Base-by-base conservation (phyloP, 2,888 invertebrate species). In the Macrophya annulata region DNA sequence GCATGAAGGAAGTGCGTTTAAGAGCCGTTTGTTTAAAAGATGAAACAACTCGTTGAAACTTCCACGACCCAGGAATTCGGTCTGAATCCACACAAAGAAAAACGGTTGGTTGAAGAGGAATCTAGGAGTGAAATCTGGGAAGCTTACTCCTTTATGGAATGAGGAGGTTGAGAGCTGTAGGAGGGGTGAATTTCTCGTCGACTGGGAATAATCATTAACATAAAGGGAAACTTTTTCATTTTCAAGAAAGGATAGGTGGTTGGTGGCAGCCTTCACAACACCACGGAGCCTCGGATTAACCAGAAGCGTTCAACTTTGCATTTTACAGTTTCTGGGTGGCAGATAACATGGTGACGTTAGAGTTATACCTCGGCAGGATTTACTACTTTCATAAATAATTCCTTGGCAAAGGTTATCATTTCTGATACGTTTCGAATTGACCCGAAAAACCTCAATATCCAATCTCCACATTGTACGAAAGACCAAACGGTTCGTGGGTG, bases 211-310 rank as follows among this genome's bases (percentile, higher is more conserved):
- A 81, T 81, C 81, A 81, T 81, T 81, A 81, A 81, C 81, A 81
- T 81, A 81, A 81, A 81, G 81, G 81, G 43, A 81, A 81, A 81
- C 62, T 81, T 81, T 81, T 81, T 81, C 81, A 81, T 81, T 81
- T 81, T 43, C 43, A 81, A 62, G 81, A 62, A 81, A 81, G 62
- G 62, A 81, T 81, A 59, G 81, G 43, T 62, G 81, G 81, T 81
- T 43, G 62, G 81, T 37, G 51, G 51, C 77, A 17, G 48, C 55
- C 77, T 55, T 77, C 51, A 51, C 51, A 77, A 77, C 77, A 40
- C 37, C 55, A 40, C 40, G 62, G 62, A 81, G 40, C 25, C 37
- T 25, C 43, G 81, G 81, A 81, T 81, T 81, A 81, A 81, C 59
- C 59, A 43, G 62, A 31, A 55, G 51, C 81, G 43, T 81, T 81